Conservation (phyloP, 1,140 invertebrate genomes). For the Nasonia vitripennis region DNA sequence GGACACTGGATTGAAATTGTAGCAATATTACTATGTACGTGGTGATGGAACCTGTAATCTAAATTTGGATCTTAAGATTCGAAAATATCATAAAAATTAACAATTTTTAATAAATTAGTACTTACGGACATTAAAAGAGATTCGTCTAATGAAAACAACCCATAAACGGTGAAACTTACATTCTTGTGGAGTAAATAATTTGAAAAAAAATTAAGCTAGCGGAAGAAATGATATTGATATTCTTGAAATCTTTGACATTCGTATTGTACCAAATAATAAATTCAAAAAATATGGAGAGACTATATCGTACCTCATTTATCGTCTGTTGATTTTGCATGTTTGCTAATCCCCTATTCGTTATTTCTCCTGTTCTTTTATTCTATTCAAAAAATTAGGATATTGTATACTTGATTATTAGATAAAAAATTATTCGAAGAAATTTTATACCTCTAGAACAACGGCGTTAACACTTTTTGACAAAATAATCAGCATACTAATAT, state of each 20-base stretch:
- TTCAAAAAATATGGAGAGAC: no score
- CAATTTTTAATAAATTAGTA: background rate
- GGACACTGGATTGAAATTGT: background rate
- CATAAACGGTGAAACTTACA: background rate
- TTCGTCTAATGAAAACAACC: slow-evolving; percentile 3
- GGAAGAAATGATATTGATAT: background rate
- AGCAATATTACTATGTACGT: slow-evolving; percentile 1
- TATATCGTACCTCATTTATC: background rate
- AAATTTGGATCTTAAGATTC: background rate
- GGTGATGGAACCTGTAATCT: background rate
- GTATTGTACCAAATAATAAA: no score
- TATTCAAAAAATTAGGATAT: background rate
- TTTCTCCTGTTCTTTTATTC: background rate
- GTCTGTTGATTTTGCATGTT: background rate
- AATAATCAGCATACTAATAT: background rate
- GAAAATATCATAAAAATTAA: background rate
- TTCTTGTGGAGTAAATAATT: background rate
- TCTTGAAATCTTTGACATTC: no score
- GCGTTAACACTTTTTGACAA: background rate
- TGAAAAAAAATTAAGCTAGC: background rate
- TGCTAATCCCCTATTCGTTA: background rate
- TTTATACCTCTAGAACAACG: background rate
- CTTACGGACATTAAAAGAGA: background rate
- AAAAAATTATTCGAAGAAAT: background rate
- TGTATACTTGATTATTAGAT: background rate